phyloP scores from a whole-genome alignment of 2,797 vertebrate genomes.

The Diceros bicornis region DNA sequence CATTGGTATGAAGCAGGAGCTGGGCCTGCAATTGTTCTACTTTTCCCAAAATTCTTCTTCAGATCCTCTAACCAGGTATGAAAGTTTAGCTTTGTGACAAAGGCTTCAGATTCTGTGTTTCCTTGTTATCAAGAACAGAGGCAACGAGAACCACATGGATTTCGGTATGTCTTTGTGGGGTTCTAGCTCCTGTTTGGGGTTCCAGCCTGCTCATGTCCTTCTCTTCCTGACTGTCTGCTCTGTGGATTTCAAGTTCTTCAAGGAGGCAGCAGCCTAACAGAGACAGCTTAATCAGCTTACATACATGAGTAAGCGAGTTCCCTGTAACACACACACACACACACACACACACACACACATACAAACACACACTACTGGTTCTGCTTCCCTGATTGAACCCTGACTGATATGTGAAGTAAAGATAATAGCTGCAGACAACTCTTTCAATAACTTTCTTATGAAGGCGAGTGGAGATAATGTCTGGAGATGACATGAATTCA shows the following conservation, averaged over 20 bases:
- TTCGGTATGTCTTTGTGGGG: background rate
- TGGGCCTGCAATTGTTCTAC: background rate
- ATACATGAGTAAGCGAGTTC: background rate
- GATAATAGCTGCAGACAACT: background rate
- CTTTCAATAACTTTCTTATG: background rate
- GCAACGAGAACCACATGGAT: background rate
- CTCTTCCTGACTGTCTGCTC: background rate
- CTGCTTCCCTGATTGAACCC: background rate
- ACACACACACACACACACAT: background rate
- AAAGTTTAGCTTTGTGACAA: background rate
- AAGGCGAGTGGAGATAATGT: background rate
- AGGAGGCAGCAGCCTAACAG: background rate
- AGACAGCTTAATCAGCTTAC: background rate
- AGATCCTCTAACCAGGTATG: background rate
- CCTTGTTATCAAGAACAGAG: background rate
- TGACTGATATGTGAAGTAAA: background rate
- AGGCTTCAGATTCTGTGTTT: background rate
- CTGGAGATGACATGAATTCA: background rate
- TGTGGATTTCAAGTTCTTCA: background rate
- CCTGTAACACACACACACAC: background rate
- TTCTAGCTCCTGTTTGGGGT: background rate
- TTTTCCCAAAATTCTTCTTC: background rate
- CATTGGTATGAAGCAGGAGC: background rate
- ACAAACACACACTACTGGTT: background rate
- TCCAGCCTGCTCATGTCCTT: background rate